Conservation (phyloP, 2,888 invertebrate species). For the Gibbula magus region DNA sequence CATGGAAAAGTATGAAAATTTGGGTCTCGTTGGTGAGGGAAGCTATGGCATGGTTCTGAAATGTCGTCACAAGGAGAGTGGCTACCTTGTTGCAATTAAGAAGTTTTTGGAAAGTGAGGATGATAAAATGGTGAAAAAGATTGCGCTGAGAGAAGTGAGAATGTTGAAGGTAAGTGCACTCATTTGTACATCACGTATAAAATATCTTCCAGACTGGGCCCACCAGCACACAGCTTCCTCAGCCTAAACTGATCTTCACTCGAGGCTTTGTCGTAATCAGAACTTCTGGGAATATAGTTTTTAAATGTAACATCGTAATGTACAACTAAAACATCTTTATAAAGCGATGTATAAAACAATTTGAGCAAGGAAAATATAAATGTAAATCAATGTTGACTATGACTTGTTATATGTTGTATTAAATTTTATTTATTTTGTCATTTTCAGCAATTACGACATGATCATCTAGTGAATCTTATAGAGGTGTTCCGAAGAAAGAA, state of each 20-base stretch:
- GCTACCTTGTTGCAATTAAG: conserved; percentile 95
- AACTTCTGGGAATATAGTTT: no score
- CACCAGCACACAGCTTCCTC: no score
- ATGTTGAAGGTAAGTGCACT: conserved; percentile 86
- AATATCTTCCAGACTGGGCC: no score
- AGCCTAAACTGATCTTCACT: no score
- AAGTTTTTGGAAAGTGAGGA: conserved; percentile 98
- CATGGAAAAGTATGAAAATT: conserved; percentile 87
- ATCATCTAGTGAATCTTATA: conserved; percentile 90
- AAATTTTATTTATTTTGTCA: neutral
- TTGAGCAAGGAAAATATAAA: no score
- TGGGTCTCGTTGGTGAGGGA: conserved; percentile 95
- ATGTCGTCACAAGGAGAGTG: conserved; percentile 94
- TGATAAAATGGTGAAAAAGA: conserved; percentile 96
- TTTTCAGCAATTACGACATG: conserved; percentile 87
- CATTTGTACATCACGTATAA: no score
- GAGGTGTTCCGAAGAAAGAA: conserved; percentile 90
- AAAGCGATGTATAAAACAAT: no score
- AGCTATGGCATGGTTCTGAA: conserved; percentile 97
- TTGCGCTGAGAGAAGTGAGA: conserved; percentile 94
- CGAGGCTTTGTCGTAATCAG: no score
- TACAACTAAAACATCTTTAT: no score
- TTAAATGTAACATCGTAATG: no score
- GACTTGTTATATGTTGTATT: no score
- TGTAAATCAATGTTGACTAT: no score